phyloP scores from a whole-genome alignment of 2,888 invertebrate species.

The Brenthis daphne region DNA sequence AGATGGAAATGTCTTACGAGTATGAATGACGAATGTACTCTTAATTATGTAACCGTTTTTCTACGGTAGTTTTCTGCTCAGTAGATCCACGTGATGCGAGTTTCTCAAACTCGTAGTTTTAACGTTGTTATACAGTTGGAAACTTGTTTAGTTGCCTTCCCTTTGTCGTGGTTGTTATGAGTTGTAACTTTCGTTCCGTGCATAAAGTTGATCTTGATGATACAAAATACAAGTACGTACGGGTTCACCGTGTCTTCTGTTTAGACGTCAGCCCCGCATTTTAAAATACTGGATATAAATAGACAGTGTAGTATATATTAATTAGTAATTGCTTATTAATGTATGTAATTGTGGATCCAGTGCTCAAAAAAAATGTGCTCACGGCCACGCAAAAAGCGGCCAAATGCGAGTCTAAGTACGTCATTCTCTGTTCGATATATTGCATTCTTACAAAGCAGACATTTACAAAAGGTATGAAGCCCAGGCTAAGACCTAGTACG shows the following conservation, averaged over 20 bases:
- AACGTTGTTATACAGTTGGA: slow-evolving; percentile 12
- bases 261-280: not conserved
- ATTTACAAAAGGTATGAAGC: no score
- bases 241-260: not conserved
- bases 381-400: no score
- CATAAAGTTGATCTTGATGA: slow-evolving; percentile 3
- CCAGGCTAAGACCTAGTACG: no score
- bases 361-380: no score
- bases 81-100: slow-evolving; percentile 2
- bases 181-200: slow-evolving; percentile 1
- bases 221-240: not conserved
- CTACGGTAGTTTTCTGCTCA: not conserved
- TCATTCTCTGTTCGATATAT: no score
- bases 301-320: not conserved
- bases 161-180: slow-evolving; percentile 18
- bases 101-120: slow-evolving; percentile 6
- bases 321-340: no score
- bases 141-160: slow-evolving; percentile 18
- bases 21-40: not conserved
- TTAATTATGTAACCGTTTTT: slow-evolving; percentile 12
- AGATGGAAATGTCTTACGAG: not conserved
- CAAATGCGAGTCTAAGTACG: no score
- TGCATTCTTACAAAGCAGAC: no score
- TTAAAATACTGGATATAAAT: not conserved
- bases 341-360: no score